These are phyloP conservation scores for Invenusta paracnida DNA, from an alignment of 2,888 invertebrate genomes.

Conservation along the genomic window DNA sequence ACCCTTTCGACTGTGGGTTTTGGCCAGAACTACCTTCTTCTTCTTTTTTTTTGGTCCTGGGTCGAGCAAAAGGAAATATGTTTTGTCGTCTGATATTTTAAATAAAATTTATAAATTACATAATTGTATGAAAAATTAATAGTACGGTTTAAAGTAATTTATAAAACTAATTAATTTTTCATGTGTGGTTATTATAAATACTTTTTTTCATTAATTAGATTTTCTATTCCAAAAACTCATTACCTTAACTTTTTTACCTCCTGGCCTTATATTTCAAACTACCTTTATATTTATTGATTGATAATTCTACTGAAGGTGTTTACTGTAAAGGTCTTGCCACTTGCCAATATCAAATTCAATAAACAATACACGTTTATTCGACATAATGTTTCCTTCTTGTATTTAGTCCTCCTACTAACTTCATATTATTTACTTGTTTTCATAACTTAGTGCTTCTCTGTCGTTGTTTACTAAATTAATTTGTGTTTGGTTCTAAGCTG, in stretches of 20 bases:
- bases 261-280: no score
- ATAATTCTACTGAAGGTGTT: neutral
- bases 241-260: no score
- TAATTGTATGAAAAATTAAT: no score
- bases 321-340: neutral
- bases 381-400: slow-evolving; percentile 2
- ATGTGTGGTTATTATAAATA: neutral
- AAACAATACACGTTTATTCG: neutral
- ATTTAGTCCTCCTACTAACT: slow-evolving; percentile 9
- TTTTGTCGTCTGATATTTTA: neutral
- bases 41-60: neutral
- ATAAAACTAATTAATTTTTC: no score
- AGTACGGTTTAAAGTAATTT: no score
- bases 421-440: neutral
- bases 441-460: neutral
- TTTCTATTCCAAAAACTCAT: no score
- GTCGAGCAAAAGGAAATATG: neutral
- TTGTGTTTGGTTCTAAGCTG: neutral
- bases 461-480: neutral
- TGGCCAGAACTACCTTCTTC: neutral
- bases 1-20: neutral
- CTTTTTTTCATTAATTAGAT: no score
- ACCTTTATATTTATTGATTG: neutral
- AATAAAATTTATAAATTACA: no score
- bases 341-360: neutral